Evolutionary conservation across 1,140 invertebrate genomes (phyloP), one percentile per base, ranked within the genome.

Genomic region (Platyscapa corneri): DNA sequence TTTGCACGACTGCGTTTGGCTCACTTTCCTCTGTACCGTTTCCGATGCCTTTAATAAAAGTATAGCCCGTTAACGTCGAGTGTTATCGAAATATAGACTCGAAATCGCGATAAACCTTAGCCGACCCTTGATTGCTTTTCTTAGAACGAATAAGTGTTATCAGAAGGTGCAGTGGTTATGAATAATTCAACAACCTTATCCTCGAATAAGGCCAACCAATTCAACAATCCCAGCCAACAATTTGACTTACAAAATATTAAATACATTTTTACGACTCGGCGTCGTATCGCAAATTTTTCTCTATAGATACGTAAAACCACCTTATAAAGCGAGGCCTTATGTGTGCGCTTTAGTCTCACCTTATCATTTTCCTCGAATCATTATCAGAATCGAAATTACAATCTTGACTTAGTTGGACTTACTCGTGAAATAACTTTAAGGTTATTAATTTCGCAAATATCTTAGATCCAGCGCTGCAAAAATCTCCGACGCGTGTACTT

Each of bases 151-250:
- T 23, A 20, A 39, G 37, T 42, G 0, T n/a, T 42, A 42, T 74
- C 70, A n/a, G 20, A 42, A 74, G 20, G 23, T 14, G 37, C 27
- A 42, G 8, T n/a, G 10, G 37, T 14, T 74, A 42, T 39, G 39
- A 74, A 74, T 74, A 74, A 74, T 74, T 74, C 70, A 74, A 74
- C 37, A n/a, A 70, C 0, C 32, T 70, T 37, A 37, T 70, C 16
- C 67, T 70, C 20, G 6, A 6, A 3, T 16, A 37, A 34, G 70
- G 3, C 37, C 23, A 16, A 42, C 23, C 37, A 60, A 60, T 37
- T 27, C 23, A 42, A 39, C 70, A 18, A 42, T 42, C 42, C 37
- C 3, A 2, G 14, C 37, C 37, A 3, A 39, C 39, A 42, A 42
- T 74, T 42, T 42, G 0, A 74, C 37, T 39, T 74, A 42, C 8